phyloP scores from a whole-genome alignment of 2,888 invertebrate genomes.

The Drosophila ustulata region DNA sequence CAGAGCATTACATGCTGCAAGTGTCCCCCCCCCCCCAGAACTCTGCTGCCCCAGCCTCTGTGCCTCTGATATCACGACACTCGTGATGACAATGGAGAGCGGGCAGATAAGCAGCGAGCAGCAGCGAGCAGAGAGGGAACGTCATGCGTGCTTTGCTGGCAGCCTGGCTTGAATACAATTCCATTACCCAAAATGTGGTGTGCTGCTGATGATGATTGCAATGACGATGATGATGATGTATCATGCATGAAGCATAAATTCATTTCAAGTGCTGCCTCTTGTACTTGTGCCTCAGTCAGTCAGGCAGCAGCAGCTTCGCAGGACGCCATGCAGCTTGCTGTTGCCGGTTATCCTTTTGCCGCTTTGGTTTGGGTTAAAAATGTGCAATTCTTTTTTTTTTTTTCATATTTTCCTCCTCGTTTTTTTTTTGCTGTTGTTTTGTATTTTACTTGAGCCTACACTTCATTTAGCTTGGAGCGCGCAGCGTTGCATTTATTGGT shows the following conservation, averaged over 20 bases:
- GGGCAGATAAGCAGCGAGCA: slow-evolving; percentile 9
- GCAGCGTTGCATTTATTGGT: slow-evolving; percentile 75
- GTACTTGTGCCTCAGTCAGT: slow-evolving; percentile 61
- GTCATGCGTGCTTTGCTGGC: slow-evolving; percentile 70
- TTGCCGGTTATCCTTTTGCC: slow-evolving; percentile 71
- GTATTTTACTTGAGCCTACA: slow-evolving; percentile 73
- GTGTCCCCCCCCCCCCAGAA: slow-evolving; percentile 48
- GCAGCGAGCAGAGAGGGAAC: background rate
- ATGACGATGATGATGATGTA: slow-evolving; percentile 71
- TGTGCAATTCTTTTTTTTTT: slow-evolving; percentile 46
- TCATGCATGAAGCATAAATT: slow-evolving; percentile 82
- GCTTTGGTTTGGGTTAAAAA: slow-evolving; percentile 53
- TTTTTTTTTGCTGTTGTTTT: slow-evolving; percentile 40
- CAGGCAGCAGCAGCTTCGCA: slow-evolving; percentile 41
- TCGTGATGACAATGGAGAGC: slow-evolving; percentile 63
- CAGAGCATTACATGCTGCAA: slow-evolving; percentile 75
- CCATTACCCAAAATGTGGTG: slow-evolving; percentile 76
- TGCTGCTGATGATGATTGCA: slow-evolving; percentile 16
- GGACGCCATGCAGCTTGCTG: slow-evolving; percentile 12
- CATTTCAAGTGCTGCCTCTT: slow-evolving; percentile 73
- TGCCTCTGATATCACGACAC: slow-evolving; percentile 65
- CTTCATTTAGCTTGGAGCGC: slow-evolving; percentile 72
- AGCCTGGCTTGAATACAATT: slow-evolving; percentile 67
- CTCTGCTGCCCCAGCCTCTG: slow-evolving; percentile 12
- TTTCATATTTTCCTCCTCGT: background rate